phyloP scores from a whole-genome alignment of 2,888 invertebrate species.

The Neoascia interrupta region DNA sequence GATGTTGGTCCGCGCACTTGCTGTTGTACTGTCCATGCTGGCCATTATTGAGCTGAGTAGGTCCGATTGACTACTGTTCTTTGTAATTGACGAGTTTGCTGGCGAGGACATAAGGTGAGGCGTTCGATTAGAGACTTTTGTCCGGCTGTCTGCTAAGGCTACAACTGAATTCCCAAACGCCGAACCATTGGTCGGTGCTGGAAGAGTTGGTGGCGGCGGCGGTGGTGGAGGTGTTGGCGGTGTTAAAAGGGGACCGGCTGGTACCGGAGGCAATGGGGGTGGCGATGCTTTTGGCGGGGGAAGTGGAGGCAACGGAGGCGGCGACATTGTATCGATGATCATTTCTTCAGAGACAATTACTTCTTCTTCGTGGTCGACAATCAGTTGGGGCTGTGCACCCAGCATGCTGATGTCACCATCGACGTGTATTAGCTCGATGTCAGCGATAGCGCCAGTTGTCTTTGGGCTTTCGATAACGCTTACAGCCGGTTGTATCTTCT shows the following conservation, averaged over 20 bases:
- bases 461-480: constrained; percentile 16
- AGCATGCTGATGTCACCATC: constrained; percentile 10
- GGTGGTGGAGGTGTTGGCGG: constrained; percentile 72
- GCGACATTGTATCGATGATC: constrained; percentile 65
- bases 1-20: constrained; percentile 68
- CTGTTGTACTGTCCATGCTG: constrained; percentile 77
- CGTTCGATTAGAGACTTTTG: constrained; percentile 45
- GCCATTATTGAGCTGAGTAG: constrained; percentile 80
- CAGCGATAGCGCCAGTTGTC: constrained; percentile 28
- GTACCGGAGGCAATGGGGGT: constrained; percentile 71
- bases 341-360: constrained; percentile 74
- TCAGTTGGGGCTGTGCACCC: constrained; percentile 72
- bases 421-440: constrained; percentile 9
- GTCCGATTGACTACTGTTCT: constrained; percentile 72
- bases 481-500: constrained; percentile 68
- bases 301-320: constrained; percentile 58
- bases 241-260: constrained; percentile 69
- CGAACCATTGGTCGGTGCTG: constrained; percentile 31
- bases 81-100: constrained; percentile 60
- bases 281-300: constrained; percentile 66
- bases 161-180: constrained; percentile 41
- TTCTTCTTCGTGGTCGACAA: constrained; percentile 78
- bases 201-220: constrained; percentile 52
- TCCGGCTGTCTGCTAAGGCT: constrained; percentile 55
- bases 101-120: constrained; percentile 49